Conservation (phyloP, 2,797 vertebrate species). For the Neopelma chrysocephalum region DNA sequence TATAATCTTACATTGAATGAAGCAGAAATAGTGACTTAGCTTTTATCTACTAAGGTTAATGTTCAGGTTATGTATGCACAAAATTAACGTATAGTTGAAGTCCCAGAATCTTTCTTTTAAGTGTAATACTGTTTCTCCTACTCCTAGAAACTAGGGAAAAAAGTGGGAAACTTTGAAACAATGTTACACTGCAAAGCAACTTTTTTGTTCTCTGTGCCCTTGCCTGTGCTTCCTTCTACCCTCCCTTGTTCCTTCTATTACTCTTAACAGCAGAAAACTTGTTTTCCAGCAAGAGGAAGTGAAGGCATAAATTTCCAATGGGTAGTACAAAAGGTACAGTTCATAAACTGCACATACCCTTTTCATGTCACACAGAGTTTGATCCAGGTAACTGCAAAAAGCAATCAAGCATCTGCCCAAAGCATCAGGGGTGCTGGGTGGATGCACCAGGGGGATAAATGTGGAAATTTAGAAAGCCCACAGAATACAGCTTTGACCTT, state of each 20-base stretch:
- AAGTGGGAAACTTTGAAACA: background rate
- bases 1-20: background rate
- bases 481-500: background rate
- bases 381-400: background rate
- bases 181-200: background rate
- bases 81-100: background rate
- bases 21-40: background rate
- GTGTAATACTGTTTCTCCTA: background rate
- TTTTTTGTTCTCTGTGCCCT: background rate
- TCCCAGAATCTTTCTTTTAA: background rate
- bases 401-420: background rate
- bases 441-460: background rate
- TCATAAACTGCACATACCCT: background rate
- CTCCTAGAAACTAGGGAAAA: background rate
- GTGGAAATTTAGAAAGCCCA: background rate
- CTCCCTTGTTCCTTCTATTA: background rate
- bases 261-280: background rate
- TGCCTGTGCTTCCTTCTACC: background rate
- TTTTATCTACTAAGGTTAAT: background rate
- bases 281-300: background rate
- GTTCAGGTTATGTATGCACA: background rate
- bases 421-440: background rate
- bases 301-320: background rate
- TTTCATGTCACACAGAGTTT: background rate
- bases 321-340: background rate